Conservation (phyloP, 2,113 vertebrate genomes). For the Austrofundulus limnaeus region DNA sequence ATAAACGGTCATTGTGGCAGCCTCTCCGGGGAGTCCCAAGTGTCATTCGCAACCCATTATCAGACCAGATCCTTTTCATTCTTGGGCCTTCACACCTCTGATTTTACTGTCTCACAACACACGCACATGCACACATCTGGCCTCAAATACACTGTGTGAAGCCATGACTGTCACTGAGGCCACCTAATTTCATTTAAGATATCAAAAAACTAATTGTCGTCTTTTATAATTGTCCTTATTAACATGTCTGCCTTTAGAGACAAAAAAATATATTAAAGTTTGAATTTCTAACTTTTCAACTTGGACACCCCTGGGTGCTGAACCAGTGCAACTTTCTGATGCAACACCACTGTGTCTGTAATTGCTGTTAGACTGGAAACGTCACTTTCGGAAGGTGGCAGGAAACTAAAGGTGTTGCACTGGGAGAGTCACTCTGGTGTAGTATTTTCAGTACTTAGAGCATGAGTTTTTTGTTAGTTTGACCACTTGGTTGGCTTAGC, state of each 20-base stretch:
- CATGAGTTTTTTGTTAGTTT: not conserved
- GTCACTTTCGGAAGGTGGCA: conserved; percentile 32
- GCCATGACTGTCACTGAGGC: conserved; percentile 19
- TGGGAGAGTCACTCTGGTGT: conserved; percentile 6
- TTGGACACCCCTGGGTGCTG: conserved; percentile 35
- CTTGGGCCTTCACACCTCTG: conserved; percentile 32
- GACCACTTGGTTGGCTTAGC: not conserved
- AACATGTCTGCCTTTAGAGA: conserved; percentile 2
- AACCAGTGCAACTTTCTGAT: conserved; percentile 40
- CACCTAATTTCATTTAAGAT: not conserved
- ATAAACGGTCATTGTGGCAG: conserved; percentile 35
- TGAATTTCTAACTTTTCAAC: conserved; percentile 2
- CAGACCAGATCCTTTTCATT: conserved; percentile 58
- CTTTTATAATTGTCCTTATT: not conserved
- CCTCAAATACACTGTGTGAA: conserved; percentile 10
- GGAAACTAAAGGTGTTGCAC: conserved; percentile 13
- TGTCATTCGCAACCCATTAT: conserved; percentile 69
- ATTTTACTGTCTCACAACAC: conserved; percentile 9
- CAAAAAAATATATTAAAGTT: conserved; percentile 6
- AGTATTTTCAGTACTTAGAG: not conserved
- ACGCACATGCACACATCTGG: not conserved
- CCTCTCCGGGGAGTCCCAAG: conserved; percentile 51
- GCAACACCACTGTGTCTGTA: conserved; percentile 54
- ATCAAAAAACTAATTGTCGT: not conserved
- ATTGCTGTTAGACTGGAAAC: conserved; percentile 55